Evolutionary conservation across 2,797 vertebrate genomes (phyloP).

Genomic region (Semaprochilodus insignis): DNA sequence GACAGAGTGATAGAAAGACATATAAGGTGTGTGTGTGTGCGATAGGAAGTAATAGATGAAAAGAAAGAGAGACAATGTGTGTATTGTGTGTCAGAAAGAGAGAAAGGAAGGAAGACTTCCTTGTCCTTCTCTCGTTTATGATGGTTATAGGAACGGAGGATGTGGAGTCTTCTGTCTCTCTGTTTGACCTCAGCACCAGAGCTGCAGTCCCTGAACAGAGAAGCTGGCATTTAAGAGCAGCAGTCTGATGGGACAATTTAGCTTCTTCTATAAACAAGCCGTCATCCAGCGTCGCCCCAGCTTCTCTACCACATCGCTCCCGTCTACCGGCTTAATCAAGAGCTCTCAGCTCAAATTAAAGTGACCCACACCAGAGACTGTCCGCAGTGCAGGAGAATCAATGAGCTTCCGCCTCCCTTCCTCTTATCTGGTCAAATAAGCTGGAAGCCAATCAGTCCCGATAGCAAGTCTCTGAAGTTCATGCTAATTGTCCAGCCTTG

Average conservation of each 20-base stretch:
- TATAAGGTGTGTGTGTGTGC: too few relatives aligned
- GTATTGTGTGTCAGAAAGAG: too few relatives aligned
- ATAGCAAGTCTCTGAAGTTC: constrained; percentile 66
- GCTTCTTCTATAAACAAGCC: constrained; percentile 17
- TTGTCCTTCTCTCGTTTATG: too few relatives aligned
- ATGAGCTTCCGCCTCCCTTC: constrained; percentile 64
- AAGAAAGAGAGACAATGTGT: too few relatives aligned
- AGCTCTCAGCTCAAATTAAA: constrained; percentile 42
- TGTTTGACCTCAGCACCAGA: neutral
- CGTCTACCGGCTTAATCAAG: constrained; percentile 70
- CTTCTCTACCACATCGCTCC: constrained; percentile 66
- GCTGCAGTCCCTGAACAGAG: constrained; percentile 33
- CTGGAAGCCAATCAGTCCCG: constrained; percentile 65
- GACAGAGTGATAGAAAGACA: too few relatives aligned
- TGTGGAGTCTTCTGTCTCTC: neutral
- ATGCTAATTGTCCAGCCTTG: constrained; percentile 68
- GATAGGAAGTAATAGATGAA: too few relatives aligned
- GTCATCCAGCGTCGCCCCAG: constrained; percentile 49
- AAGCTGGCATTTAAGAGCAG: constrained; percentile 40
- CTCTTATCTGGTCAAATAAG: constrained; percentile 70
- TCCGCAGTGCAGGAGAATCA: constrained; percentile 61
- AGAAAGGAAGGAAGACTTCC: too few relatives aligned
- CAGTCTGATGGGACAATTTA: constrained; percentile 19
- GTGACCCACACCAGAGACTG: constrained; percentile 61
- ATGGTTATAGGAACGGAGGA: too few relatives aligned